Conservation (phyloP, 2,888 invertebrate species). For the Pomacea canaliculata region DNA sequence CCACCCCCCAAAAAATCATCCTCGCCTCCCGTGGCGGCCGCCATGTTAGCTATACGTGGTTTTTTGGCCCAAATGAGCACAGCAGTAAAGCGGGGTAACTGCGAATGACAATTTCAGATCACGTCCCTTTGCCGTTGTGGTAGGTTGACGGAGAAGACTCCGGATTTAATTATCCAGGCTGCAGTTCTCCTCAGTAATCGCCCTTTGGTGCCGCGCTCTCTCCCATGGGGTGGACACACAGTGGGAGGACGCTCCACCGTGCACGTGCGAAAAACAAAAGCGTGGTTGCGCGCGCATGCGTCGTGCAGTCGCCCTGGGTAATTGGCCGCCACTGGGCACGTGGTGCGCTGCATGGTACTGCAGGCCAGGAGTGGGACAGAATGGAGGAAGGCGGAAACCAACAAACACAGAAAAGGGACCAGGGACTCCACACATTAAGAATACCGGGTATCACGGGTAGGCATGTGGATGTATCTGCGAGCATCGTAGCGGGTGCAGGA, state of each 20-base stretch:
- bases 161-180: conserved; percentile 19
- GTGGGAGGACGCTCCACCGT: conserved; percentile 14
- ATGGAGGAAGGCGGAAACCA: not conserved
- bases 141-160: conserved; percentile 1
- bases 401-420: no score
- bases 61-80: no score
- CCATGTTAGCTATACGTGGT: no score
- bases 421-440: no score
- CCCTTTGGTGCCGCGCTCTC: conserved; percentile 16
- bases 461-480: no score
- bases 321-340: not conserved
- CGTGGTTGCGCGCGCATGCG: conserved; percentile 12
- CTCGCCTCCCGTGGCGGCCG: no score
- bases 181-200: conserved; percentile 19
- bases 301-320: not conserved
- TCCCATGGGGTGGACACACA: conserved; percentile 1
- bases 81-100: conserved; percentile 8
- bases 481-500: no score
- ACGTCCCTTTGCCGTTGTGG: conserved; percentile 11
- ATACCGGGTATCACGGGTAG: no score
- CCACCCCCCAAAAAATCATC: no score
- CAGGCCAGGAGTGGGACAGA: not conserved
- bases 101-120: conserved; percentile 17
- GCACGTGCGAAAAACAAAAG: conserved; percentile 27
- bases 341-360: not conserved